Evolutionary conservation across 1,140 invertebrate species (phyloP), one percentile per base, ranked within the genome.

Genomic region (Achatina immaculata): DNA sequence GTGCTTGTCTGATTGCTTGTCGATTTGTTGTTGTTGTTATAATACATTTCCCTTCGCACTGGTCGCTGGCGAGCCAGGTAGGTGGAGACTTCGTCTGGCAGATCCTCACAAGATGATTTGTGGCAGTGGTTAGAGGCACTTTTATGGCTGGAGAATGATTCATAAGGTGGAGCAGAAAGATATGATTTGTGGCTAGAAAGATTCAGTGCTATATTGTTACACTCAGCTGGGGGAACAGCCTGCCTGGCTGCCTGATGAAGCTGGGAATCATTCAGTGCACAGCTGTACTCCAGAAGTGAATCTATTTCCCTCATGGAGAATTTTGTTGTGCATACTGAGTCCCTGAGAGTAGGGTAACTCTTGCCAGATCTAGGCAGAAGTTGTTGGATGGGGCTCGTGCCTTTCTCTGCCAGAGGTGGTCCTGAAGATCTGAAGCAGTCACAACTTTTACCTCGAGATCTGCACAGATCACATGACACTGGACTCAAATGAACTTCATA

Each of bases 11-110:
- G n/a, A n/a, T n/a, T n/a, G n/a, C n/a, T n/a, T n/a, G n/a, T n/a
- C 6, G 58, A 62, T 62, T 28, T 62, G 58, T 62, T 62, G n/a
- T 62, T 62, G 16, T 62, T 62, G 21, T 62, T 62, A 28, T 62
- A 62, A 31, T 62, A 62, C 58, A 62, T 62, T 6, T 62, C 58
- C n/a, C 6, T 2, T 62, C 58, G 2, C 1, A 62, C 2, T 31
- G 58, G 28, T 31, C 28, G 58, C n/a, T 62, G 58, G 3, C 58
- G 16, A 31, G 58, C 58, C 58, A 62, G 58, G 58, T 62, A 62
- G 21, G 58, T 16, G 11, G 58, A 62, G n/a, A 62, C n/a, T 34
- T 62, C 58, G 9, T 62, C 58, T 31, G 58, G 58, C 58, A 62
- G 16, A 6, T 28, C 28, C 31, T 28, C 58, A 55, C 51, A 55